A percentile compares a stretch with the other conserved stretches of the same genome.
Evolutionary conservation across 2,888 invertebrate genomes (phyloP).

Genomic region (Lacanobia wlatinum): DNA sequence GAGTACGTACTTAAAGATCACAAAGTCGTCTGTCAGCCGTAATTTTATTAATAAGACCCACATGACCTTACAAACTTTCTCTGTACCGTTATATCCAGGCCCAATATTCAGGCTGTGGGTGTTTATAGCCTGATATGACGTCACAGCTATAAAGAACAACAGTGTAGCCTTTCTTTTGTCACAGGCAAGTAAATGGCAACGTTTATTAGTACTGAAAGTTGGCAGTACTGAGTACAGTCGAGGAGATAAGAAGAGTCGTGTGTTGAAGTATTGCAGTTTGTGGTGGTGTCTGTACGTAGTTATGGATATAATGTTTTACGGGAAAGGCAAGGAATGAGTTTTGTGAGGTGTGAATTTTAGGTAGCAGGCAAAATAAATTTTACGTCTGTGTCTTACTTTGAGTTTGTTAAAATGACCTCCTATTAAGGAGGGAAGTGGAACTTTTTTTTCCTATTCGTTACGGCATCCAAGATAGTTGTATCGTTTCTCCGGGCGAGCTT

Average conservation of each 20-base stretch:
- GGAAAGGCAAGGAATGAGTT: not conserved
- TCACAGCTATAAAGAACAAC: constrained; percentile 43
- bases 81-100: not conserved
- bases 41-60: constrained; percentile 47
- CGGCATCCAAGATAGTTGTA: too few relatives aligned
- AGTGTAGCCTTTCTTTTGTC: constrained; percentile 39
- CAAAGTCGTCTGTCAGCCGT: constrained; percentile 22
- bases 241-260: constrained; percentile 48
- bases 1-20: not conserved
- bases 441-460: too few relatives aligned
- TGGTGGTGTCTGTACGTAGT: not conserved
- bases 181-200: constrained; percentile 28
- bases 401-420: too few relatives aligned
- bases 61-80: constrained; percentile 30
- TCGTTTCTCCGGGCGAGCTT: too few relatives aligned
- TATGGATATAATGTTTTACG: too few relatives aligned
- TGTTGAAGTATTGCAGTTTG: constrained; percentile 33
- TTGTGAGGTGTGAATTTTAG: not conserved
- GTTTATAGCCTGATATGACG: constrained; percentile 26
- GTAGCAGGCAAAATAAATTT: too few relatives aligned
- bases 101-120: constrained; percentile 12
- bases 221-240: constrained; percentile 31
- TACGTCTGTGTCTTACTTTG: too few relatives aligned
- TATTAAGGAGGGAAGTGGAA: too few relatives aligned
- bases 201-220: constrained; percentile 53